Percentiles rank a stretch among this genome's conserved stretches.
These are phyloP conservation scores for Esperia sulphurella DNA, from an alignment of 2,888 invertebrate genomes.

Conservation along the genomic window DNA sequence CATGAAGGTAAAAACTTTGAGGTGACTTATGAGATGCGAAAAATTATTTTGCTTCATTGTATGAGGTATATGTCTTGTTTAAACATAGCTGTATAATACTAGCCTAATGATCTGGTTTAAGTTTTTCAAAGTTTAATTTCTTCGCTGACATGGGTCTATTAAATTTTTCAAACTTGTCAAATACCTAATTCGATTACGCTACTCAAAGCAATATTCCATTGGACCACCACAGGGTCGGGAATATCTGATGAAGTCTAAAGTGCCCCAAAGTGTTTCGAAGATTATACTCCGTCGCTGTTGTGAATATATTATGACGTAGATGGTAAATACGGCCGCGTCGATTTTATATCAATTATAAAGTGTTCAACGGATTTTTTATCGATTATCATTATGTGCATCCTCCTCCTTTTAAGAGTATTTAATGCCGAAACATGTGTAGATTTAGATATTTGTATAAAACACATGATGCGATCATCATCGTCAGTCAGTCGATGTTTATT, in stretches of 20 bases:
- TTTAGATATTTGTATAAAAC: no score
- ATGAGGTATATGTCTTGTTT: no score
- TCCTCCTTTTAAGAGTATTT: no score
- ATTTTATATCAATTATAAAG: background rate
- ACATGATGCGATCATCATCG: no score
- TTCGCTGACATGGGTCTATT: background rate
- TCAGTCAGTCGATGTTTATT: no score
- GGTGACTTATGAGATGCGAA: no score
- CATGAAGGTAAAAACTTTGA: no score
- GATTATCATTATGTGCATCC: no score
- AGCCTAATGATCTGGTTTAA: no score
- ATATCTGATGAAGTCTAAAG: conserved; percentile 40
- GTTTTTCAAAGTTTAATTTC: background rate
- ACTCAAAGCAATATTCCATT: conserved; percentile 12
- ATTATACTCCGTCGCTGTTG: conserved; percentile 33
- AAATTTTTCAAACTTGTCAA: background rate
- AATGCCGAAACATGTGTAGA: no score
- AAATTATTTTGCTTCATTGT: no score
- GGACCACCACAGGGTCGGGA: conserved; percentile 18
- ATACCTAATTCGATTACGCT: conserved; percentile 17
- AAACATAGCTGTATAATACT: no score
- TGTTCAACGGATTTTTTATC: background rate
- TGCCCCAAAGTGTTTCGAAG: conserved; percentile 39
- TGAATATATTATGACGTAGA: conserved; percentile 22
- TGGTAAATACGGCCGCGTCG: background rate